These are phyloP conservation scores for Punctoribates punctum DNA, from an alignment of 2,888 invertebrate genomes.

Conservation along the genomic window DNA sequence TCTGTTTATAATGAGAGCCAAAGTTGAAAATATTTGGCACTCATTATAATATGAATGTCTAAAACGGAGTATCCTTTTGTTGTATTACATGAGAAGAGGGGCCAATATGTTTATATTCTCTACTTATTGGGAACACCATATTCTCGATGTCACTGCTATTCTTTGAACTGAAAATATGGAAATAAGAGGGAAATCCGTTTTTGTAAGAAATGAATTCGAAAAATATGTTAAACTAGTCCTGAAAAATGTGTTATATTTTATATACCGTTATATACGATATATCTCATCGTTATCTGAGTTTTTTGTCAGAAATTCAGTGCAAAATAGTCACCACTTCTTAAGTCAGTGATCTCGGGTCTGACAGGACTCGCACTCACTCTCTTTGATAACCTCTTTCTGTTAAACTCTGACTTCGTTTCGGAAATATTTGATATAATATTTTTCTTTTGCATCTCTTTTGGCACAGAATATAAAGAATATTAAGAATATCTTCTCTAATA, in stretches of 20 bases:
- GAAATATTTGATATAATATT: neutral
- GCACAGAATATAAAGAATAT: too few relatives aligned
- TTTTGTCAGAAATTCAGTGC: neutral
- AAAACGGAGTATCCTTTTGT: too few relatives aligned
- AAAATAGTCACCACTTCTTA: neutral
- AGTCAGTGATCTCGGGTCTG: neutral
- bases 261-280: too few relatives aligned
- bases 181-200: conserved; percentile 24
- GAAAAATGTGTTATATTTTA: conserved; percentile 5
- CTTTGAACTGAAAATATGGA: neutral
- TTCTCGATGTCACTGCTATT: neutral
- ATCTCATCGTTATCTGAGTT: conserved; percentile 19
- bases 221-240: conserved; percentile 20
- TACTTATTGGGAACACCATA: neutral
- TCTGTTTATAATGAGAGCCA: too few relatives aligned
- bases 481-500: too few relatives aligned
- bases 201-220: conserved; percentile 14
- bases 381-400: neutral
- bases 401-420: neutral
- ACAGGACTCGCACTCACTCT: too few relatives aligned
- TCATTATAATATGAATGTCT: too few relatives aligned
- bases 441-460: too few relatives aligned
- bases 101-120: too few relatives aligned
- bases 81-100: too few relatives aligned
- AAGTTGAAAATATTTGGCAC: too few relatives aligned